Conservation (phyloP, 2,113 vertebrate genomes). For the Gadus chalcogrammus region DNA sequence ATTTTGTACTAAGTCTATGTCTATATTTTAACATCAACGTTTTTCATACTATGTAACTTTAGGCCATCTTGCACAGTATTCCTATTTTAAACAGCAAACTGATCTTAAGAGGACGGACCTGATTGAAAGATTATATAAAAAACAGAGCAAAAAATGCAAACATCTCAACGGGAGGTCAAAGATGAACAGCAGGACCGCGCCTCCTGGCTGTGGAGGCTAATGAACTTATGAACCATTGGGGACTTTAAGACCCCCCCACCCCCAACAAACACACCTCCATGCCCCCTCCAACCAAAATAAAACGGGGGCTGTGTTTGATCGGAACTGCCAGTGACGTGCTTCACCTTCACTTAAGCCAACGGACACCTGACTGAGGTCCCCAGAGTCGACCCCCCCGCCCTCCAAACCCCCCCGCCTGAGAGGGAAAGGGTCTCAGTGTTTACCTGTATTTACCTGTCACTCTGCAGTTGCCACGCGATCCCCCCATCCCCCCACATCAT, state of each 20-base stretch:
- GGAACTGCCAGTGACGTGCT: conserved; percentile 60
- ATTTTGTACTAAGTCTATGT: too few relatives aligned
- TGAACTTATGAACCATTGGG: conserved; percentile 49
- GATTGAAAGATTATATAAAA: too few relatives aligned
- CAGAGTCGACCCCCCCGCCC: conserved; percentile 13
- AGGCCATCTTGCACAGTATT: too few relatives aligned
- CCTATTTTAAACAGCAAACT: too few relatives aligned
- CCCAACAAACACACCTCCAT: too few relatives aligned
- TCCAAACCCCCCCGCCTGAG: neutral
- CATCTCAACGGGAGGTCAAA: too few relatives aligned
- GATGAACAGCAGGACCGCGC: too few relatives aligned
- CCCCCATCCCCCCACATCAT: conserved; percentile 32
- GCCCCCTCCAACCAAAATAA: neutral
- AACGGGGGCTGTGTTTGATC: conserved; percentile 53
- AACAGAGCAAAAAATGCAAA: too few relatives aligned
- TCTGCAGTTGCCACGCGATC: conserved; percentile 44
- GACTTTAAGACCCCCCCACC: conserved; percentile 19
- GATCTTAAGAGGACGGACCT: too few relatives aligned
- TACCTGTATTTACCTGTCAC: conserved; percentile 58
- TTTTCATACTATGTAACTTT: too few relatives aligned
- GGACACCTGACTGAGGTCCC: conserved; percentile 63
- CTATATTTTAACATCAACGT: too few relatives aligned
- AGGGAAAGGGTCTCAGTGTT: conserved; percentile 60
- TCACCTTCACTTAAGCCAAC: conserved; percentile 69
- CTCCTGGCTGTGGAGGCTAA: conserved; percentile 16